Conservation (phyloP, 2,888 invertebrate genomes). For the Catocala sponsa region DNA sequence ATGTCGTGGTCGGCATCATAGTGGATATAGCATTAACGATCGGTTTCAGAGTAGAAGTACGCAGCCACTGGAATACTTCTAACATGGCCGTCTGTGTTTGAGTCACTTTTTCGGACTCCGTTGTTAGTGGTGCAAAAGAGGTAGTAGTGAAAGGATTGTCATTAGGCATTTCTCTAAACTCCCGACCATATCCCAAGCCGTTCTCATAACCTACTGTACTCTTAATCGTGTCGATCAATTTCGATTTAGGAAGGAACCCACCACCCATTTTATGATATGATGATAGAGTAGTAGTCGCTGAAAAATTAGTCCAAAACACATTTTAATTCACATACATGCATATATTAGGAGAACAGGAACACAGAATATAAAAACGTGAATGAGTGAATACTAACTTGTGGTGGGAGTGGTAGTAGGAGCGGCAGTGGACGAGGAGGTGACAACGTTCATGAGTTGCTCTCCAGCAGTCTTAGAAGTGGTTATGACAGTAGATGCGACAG, state of each 20-base stretch:
- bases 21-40: constrained; percentile 78
- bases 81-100: constrained; percentile 85
- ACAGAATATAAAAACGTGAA: constrained; percentile 50
- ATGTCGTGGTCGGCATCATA: constrained; percentile 67
- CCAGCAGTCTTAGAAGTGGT: constrained; percentile 78
- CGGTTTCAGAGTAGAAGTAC: constrained; percentile 82
- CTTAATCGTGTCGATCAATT: constrained; percentile 84
- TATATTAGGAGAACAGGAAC: constrained; percentile 62
- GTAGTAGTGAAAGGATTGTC: constrained; percentile 85
- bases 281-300: constrained; percentile 83
- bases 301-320: constrained; percentile 75
- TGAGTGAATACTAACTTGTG: constrained; percentile 79
- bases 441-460: constrained; percentile 74
- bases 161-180: constrained; percentile 83
- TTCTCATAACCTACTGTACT: constrained; percentile 83
- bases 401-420: constrained; percentile 79
- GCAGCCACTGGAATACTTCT: constrained; percentile 86
- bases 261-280: constrained; percentile 82
- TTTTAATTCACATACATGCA: constrained; percentile 71
- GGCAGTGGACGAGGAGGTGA: constrained; percentile 72
- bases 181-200: constrained; percentile 75
- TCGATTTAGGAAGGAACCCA: constrained; percentile 82
- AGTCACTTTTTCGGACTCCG: constrained; percentile 81
- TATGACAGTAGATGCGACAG: constrained; percentile 81
- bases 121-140: constrained; percentile 78